Percentiles rank a stretch among this genome's conserved stretches.
phyloP scores from a whole-genome alignment of 2,888 invertebrate species.

The Minunthozetes semirufus region DNA sequence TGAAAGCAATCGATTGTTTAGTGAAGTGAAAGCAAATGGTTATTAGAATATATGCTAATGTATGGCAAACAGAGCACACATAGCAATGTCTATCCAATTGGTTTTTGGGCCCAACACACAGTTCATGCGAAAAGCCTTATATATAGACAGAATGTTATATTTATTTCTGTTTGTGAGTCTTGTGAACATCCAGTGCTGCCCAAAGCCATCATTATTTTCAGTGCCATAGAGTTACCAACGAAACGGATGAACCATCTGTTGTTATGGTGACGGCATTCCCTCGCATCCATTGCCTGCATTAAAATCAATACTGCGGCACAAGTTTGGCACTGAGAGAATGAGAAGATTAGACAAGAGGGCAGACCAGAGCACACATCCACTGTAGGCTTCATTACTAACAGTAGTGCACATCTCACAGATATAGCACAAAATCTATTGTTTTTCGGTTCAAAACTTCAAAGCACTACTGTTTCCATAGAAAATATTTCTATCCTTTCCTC shows the following conservation, averaged over 20 bases:
- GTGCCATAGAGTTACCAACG: background rate
- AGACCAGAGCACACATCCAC: background rate
- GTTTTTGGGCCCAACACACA: background rate
- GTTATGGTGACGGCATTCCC: constrained; percentile 11
- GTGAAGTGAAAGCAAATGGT: constrained; percentile 2
- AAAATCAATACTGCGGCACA: constrained; percentile 30
- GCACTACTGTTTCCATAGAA: background rate
- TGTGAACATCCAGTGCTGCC: constrained; percentile 20
- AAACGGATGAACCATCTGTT: constrained; percentile 8
- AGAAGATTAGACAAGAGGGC: background rate
- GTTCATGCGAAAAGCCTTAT: background rate
- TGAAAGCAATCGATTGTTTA: background rate
- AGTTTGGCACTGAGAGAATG: background rate
- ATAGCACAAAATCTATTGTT: constrained; percentile 8
- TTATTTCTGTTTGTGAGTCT: no score
- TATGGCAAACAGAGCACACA: background rate
- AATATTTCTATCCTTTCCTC: background rate
- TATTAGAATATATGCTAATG: constrained; percentile 10
- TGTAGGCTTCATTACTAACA: background rate
- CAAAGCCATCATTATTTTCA: constrained; percentile 27
- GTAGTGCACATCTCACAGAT: constrained; percentile 4
- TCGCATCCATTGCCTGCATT: constrained; percentile 27
- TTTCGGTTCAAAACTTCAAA: background rate
- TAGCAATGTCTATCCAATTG: constrained; percentile 5
- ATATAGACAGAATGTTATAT: background rate